Evolutionary conservation across 1,140 invertebrate species (phyloP), one percentile per base, ranked within the genome.

Genomic region (Glossosoma conforme): DNA sequence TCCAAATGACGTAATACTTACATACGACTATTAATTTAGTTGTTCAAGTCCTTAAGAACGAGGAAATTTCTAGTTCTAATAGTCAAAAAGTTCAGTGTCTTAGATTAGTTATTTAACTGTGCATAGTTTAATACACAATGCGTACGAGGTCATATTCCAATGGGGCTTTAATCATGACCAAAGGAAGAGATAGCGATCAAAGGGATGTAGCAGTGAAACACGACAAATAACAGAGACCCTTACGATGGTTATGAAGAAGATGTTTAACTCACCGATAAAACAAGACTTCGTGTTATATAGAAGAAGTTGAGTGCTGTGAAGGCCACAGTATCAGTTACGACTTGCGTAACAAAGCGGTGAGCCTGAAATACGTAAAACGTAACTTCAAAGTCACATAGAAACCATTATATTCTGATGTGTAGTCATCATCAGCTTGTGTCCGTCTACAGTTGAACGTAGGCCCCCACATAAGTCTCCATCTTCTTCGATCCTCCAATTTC

Each of bases 301-400:
- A 84, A 84, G 56, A 84, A 82, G 52, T 78, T 75, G 53, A 78
- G 66, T 42, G 81, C 82, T 1, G 80, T 77, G 8, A 84, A 54
- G 8, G 75, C 76, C 21, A 83, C 67, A 1, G 77, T 68, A 59
- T 83, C 79, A 33, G 72, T 70, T 6, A 72, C 67, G 1, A 82
- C 71, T 66, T 81, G 80, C 42, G 72, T 68, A 2, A 80, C 69
- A 28, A 84, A 73, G 52, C 81, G 71, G 45, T 80, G 74, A 0
- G 79, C 71, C 81, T 83, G 44, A 0, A 52, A 54, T 32, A 50
- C 13, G 2, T 18, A 37, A 44, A 43, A 35, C 13, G 24, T 17
- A 41, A 38, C 17, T 24, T 18, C 28, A 35, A 36, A 21, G 30
- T 17, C 25, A n/a, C 25, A 28, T 6, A 28, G 6, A 28, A 28